These are phyloP conservation scores for Agrochola lychnidis DNA, from an alignment of 2,888 invertebrate species.

Conservation along the genomic window DNA sequence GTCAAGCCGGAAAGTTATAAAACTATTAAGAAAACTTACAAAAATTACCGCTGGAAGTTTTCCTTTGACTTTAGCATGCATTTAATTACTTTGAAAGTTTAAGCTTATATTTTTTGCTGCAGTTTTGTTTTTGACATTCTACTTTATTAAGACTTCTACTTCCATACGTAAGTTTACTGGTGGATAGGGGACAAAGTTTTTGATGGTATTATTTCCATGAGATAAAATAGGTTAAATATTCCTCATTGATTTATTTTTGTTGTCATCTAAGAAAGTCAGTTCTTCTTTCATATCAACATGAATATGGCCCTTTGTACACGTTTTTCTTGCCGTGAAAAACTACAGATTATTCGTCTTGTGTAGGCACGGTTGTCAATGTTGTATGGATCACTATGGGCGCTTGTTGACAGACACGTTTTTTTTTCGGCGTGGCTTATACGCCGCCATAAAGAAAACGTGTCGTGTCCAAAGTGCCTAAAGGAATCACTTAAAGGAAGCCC, in stretches of 20 bases:
- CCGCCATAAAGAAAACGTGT: too few species aligned
- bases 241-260: neutral
- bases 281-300: too few species aligned
- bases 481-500: too few species aligned
- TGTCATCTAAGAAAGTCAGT: neutral
- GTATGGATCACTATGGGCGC: too few species aligned
- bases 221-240: neutral
- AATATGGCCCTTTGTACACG: too few species aligned
- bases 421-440: too few species aligned
- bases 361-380: too few species aligned
- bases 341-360: too few species aligned
- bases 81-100: constrained; percentile 60
- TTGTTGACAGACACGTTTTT: too few species aligned
- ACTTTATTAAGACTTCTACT: neutral
- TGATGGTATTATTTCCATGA: neutral
- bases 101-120: constrained; percentile 2
- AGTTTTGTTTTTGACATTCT: neutral
- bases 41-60: constrained; percentile 45
- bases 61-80: constrained; percentile 59
- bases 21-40: constrained; percentile 36
- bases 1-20: constrained; percentile 34
- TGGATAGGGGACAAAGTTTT: neutral
- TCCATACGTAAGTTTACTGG: neutral
- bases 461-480: too few species aligned
- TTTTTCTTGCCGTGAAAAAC: too few species aligned